phyloP scores from a whole-genome alignment of 1,140 invertebrate species.

The Sitophilus oryzae region DNA sequence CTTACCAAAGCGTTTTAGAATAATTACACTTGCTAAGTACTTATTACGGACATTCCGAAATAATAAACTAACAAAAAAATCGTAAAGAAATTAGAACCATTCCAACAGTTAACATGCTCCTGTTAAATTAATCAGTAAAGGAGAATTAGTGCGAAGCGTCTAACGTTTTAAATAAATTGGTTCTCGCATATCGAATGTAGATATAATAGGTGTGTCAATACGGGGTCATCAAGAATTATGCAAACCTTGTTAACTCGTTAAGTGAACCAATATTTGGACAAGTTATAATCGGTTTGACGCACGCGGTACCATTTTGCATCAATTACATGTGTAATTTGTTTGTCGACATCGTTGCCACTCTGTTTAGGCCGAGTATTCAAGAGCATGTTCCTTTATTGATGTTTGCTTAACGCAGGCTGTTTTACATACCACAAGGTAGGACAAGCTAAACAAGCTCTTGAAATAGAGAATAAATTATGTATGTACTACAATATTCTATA shows the following conservation, averaged over 20 bases:
- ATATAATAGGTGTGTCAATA: conserved; percentile 10
- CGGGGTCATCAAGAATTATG: conserved; percentile 16
- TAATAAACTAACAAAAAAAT: too few relatives aligned
- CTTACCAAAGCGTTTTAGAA: too few relatives aligned
- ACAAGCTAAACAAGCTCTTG: too few relatives aligned
- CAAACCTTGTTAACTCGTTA: conserved; percentile 18
- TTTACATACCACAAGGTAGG: too few relatives aligned
- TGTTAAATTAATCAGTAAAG: not conserved
- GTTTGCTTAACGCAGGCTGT: too few relatives aligned
- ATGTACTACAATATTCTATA: too few relatives aligned
- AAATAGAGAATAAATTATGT: too few relatives aligned
- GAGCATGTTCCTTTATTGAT: too few relatives aligned
- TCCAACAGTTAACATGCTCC: not conserved
- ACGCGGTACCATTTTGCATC: conserved; percentile 1
- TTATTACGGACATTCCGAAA: too few relatives aligned
- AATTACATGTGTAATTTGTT: conserved; percentile 2
- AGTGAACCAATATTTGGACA: conserved; percentile 17
- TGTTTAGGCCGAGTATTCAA: too few relatives aligned
- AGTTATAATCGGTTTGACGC: conserved; percentile 6
- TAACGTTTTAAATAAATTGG: conserved; percentile 6
- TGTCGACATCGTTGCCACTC: conserved; percentile 6
- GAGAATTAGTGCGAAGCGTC: conserved; percentile 3
- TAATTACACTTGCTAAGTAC: too few relatives aligned
- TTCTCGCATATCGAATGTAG: conserved; percentile 3
- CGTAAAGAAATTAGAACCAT: not conserved